Evolutionary conservation across 2,888 invertebrate species (phyloP).

Genomic region (Eilema griseolum): DNA sequence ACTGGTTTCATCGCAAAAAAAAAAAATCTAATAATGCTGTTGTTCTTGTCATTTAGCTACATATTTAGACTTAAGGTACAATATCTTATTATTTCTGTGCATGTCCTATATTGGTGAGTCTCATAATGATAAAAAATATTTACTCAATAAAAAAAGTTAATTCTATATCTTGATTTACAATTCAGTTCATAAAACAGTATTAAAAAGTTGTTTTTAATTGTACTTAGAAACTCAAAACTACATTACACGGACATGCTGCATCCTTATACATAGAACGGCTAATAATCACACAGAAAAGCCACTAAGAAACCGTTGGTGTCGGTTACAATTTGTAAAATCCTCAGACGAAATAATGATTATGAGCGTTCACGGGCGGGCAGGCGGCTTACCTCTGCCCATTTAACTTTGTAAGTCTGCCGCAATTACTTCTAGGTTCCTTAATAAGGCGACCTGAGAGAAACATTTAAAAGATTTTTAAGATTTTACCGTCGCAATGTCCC

Average conservation of each 20-base stretch:
- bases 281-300: slow-evolving; percentile 57
- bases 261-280: slow-evolving; percentile 46
- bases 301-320: slow-evolving; percentile 54
- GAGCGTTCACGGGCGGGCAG: slow-evolving; percentile 69
- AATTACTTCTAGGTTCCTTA: slow-evolving; percentile 80
- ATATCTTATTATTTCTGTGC: too few species aligned
- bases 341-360: slow-evolving; percentile 86
- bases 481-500: slow-evolving; percentile 59
- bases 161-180: not conserved
- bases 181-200: not conserved
- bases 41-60: too few species aligned
- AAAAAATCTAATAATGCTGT: too few species aligned
- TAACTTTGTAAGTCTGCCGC: slow-evolving; percentile 85
- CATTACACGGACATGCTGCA: slow-evolving; percentile 32
- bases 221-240: slow-evolving; percentile 18
- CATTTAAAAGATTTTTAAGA: slow-evolving; percentile 76
- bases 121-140: too few species aligned
- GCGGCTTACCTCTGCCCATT: slow-evolving; percentile 76
- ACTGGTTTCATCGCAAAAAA: too few species aligned
- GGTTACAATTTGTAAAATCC: slow-evolving; percentile 81
- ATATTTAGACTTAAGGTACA: too few species aligned
- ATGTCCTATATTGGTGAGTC: too few species aligned
- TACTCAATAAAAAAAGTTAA: too few species aligned
- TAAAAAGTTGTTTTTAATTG: not conserved
- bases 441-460: slow-evolving; percentile 74